Base-by-base conservation (phyloP, 2,797 vertebrate genomes). In the Tangara arthus region DNA sequence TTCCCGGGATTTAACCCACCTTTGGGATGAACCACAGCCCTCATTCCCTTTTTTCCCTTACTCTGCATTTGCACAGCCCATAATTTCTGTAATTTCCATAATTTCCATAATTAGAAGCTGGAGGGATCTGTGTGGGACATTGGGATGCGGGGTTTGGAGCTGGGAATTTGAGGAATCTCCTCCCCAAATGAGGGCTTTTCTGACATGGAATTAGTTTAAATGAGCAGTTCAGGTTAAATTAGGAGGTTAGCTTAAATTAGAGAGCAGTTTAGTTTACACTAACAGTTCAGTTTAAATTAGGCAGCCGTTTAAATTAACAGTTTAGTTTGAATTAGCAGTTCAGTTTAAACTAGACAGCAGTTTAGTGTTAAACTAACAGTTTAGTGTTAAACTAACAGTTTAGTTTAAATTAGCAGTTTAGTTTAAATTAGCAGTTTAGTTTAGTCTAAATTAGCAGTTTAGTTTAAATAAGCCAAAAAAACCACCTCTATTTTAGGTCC, bases 331-430 rank as follows among this genome's bases (percentile, higher is more conserved):
- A 65, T 46, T 46, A 46, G 21, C 44, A 46, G 44, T 46, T 46
- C 0, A 1, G 23, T n/a, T n/a, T 56, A 8, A 66, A 66, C 5
- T 1, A 37, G 0, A 49, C 15, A 49, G 49, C n/a, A 30, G 21
- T 9, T 2, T 2, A 32, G 30, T 20, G 46, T 53, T 53, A 53
- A 53, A 20, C 21, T 55, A 53, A 0, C n/a, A 34, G 21, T 12
- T 2, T 0, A 21, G 52, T 32, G 46, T 53, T 32, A 53, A n/a
- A 9, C 3, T 34, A 55, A 0, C n/a, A 30, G 21, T 78, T 44
- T 3, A n/a, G 35, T 23, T 8, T 39, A 57, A 49, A 68, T 5
- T 23, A 56, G 13, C 53, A n/a, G 21, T 22, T n/a, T 15, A n/a
- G 30, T n/a, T 22, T 12, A 26, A 14, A 53, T 13, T 53, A 32